Percentiles rank a stretch among this genome's conserved stretches.
phyloP scores from a whole-genome alignment of 1,140 invertebrate genomes.

The Plectrocnemia conspersa region DNA sequence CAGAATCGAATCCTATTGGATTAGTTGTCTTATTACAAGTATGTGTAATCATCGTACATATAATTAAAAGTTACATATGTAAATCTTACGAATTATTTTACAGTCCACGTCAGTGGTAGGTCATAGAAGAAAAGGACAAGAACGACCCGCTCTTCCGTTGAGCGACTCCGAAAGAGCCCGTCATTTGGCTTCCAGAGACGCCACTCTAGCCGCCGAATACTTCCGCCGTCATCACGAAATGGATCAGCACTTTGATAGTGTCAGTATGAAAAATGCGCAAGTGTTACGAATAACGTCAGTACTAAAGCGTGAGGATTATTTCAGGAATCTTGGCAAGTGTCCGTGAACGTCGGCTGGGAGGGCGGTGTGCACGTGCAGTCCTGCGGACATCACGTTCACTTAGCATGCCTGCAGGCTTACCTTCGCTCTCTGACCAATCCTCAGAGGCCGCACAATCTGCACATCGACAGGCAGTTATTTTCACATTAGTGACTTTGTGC shows the following conservation, averaged over 20 bases:
- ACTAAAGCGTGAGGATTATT: slow-evolving; percentile 10
- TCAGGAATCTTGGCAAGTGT: slow-evolving; percentile 74
- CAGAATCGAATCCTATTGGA: slow-evolving; percentile 82
- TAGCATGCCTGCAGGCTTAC: slow-evolving; percentile 88
- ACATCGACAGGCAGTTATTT: slow-evolving; percentile 58
- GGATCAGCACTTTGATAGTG: slow-evolving; percentile 67
- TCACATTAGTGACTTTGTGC: slow-evolving; percentile 77
- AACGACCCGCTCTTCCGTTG: slow-evolving; percentile 39
- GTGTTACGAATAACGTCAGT: no score
- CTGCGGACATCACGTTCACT: slow-evolving; percentile 92
- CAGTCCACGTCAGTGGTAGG: slow-evolving; percentile 78
- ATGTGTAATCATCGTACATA: slow-evolving; percentile 15
- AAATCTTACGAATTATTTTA: slow-evolving; percentile 33
- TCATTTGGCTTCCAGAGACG: slow-evolving; percentile 59
- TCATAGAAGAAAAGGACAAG: slow-evolving; percentile 57
- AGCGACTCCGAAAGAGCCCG: slow-evolving; percentile 53
- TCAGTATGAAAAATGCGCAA: slow-evolving; percentile 40
- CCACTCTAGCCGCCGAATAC: slow-evolving; percentile 61
- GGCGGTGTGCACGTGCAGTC: slow-evolving; percentile 93
- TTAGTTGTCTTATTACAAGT: slow-evolving; percentile 83
- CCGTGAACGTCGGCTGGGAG: slow-evolving; percentile 86
- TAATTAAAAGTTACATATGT: slow-evolving; percentile 20
- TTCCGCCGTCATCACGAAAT: slow-evolving; percentile 66
- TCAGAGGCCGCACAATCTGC: slow-evolving; percentile 67
- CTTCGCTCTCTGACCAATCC: slow-evolving; percentile 72